phyloP scores from a whole-genome alignment of 2,113 vertebrate species.

The Natator depressus region DNA sequence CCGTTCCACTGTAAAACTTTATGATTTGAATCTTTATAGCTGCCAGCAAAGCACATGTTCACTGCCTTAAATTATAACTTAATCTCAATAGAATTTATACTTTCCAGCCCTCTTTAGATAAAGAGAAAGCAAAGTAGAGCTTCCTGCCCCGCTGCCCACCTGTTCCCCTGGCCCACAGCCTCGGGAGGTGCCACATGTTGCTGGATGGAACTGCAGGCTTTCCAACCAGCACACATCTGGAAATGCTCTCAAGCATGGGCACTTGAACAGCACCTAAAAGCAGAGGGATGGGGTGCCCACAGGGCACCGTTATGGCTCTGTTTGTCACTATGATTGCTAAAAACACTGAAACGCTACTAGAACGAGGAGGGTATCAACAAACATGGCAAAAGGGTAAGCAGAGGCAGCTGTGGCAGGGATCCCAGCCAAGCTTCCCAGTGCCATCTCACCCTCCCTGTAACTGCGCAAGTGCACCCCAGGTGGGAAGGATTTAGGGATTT shows the following conservation, averaged over 20 bases:
- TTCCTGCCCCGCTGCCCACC: conserved; percentile 27
- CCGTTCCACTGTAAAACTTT: conserved; percentile 89
- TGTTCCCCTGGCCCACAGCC: background rate
- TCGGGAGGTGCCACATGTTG: background rate
- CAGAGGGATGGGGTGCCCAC: background rate
- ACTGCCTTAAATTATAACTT: conserved; percentile 86
- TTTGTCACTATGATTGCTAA: conserved; percentile 1
- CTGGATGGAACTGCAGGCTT: background rate
- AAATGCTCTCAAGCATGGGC: conserved; percentile 11
- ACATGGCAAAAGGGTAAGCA: background rate
- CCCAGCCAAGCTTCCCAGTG: background rate
- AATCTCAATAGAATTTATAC: conserved; percentile 78
- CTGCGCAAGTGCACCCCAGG: background rate
- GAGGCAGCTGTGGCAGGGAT: background rate
- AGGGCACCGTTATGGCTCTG: background rate
- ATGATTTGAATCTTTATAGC: conserved; percentile 89
- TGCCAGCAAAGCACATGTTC: conserved; percentile 85
- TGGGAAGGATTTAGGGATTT: background rate
- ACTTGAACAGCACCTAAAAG: background rate
- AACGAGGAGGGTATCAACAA: conserved; percentile 25
- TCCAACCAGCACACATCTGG: background rate
- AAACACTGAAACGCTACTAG: conserved; percentile 22
- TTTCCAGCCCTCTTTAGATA: conserved; percentile 68
- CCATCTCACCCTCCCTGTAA: rapidly evolving
- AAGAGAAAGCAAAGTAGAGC: conserved; percentile 57